Conservation (phyloP, 2,797 vertebrate genomes). For the Simalia tracyae region DNA sequence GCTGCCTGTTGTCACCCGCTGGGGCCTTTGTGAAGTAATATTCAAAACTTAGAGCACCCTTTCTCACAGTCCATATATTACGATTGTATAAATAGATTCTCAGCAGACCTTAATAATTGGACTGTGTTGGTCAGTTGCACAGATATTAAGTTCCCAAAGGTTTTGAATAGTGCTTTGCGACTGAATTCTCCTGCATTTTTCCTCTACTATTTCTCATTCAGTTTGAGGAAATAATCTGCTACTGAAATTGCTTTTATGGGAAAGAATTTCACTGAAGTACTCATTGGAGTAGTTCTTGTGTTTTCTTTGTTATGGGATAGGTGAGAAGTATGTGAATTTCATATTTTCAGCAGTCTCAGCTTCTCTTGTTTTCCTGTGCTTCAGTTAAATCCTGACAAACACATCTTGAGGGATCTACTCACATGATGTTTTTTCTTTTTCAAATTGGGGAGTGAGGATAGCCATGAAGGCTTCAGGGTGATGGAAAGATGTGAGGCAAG, state of each 20-base stretch:
- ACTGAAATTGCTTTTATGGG: background rate
- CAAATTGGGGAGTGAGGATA: background rate
- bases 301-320: background rate
- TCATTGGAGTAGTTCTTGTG: background rate
- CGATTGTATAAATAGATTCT: background rate
- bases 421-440: background rate
- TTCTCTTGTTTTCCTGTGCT: background rate
- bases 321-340: background rate
- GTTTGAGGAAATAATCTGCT: background rate
- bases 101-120: background rate
- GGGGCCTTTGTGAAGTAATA: background rate
- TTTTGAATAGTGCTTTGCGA: background rate
- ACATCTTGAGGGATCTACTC: background rate
- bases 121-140: background rate
- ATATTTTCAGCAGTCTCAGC: background rate
- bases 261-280: background rate
- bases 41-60: background rate
- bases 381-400: background rate
- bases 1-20: background rate
- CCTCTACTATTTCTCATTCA: no score
- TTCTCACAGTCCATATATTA: background rate
- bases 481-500: background rate
- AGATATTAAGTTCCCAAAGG: background rate
- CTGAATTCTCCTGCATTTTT: no score
- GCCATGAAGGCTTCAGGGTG: background rate